These are phyloP conservation scores for Psittacula cyanocephala DNA, from an alignment of 2,113 vertebrate species.

Conservation along the genomic window DNA sequence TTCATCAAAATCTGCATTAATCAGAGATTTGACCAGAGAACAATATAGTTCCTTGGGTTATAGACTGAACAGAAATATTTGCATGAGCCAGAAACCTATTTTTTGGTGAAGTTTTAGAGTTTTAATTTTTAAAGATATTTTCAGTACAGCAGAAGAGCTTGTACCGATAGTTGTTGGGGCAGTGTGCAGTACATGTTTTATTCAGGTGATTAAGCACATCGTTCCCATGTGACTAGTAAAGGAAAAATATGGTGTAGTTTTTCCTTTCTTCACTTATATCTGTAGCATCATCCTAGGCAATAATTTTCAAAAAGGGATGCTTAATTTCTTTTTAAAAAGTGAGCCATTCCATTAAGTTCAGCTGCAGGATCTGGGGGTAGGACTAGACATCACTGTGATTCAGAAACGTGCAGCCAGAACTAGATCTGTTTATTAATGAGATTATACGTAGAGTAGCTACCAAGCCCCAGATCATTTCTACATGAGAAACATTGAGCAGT, in stretches of 20 bases:
- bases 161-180: not conserved
- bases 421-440: not conserved
- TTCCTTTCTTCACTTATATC: not conserved
- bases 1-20: constrained; percentile 9
- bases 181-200: not conserved
- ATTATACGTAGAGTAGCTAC: not conserved
- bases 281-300: not conserved
- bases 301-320: not conserved
- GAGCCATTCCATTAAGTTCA: not conserved
- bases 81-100: not conserved
- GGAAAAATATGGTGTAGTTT: not conserved
- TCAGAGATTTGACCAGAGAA: not conserved
- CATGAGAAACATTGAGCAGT: not conserved
- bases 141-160: not conserved
- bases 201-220: not conserved
- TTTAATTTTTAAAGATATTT: not conserved
- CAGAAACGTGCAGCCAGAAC: not conserved
- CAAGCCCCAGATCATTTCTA: not conserved
- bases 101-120: not conserved
- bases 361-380: not conserved
- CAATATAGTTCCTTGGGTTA: not conserved
- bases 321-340: not conserved
- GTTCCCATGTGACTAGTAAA: not conserved
- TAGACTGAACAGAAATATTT: not conserved
- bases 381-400: not conserved